Evolutionary conservation across 2,888 invertebrate species (phyloP), one percentile per base, ranked within the genome.

Genomic region (Cosmia trapezina): DNA sequence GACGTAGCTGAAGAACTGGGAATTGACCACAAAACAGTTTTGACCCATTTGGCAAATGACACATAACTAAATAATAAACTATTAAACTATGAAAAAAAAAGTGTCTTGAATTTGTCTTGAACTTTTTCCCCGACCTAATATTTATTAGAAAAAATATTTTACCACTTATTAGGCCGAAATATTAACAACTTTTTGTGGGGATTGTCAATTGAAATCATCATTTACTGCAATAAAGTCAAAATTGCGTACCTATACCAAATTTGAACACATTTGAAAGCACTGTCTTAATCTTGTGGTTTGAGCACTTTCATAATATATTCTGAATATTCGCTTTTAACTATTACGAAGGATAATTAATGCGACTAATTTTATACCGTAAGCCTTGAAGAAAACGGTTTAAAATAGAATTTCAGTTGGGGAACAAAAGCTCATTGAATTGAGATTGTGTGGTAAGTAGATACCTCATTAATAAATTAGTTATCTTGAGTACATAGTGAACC

Each of bases 211-310:
- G 4, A 28, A 70, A 70, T 45, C 7, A 47, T 28, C 4, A 33
- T 43, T 28, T 72, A 33, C 1, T 1, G 0, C 33, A 28, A 28
- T 28, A 28, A 28, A 28, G 28, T 28, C 28, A 28, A 28, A 28
- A 3, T 28, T 28, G 28, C 28, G 28, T 28, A 28, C 1, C 2
- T 28, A 28, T 28, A 28, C 28, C 28, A 3, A 28, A 28, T 28
- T 28, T 28, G 2, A 28, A 28, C 28, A 2, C 28, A 28, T 28
- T 56, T n/a, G n/a, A 43, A 67, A 73, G 41, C 53, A 53, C 59
- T 19, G 28, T 28, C 28, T 8, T 33, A 53, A 12, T 66, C 22
- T 41, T 49, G 62, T 43, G 57, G 72, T 62, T 59, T 57, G 9
- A 11, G 43, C 56, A 43, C n/a, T 72, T 71, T 53, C 12, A 19